These are phyloP conservation scores for Oryzias melastigma DNA, from an alignment of 2,113 vertebrate genomes.

Conservation along the genomic window DNA sequence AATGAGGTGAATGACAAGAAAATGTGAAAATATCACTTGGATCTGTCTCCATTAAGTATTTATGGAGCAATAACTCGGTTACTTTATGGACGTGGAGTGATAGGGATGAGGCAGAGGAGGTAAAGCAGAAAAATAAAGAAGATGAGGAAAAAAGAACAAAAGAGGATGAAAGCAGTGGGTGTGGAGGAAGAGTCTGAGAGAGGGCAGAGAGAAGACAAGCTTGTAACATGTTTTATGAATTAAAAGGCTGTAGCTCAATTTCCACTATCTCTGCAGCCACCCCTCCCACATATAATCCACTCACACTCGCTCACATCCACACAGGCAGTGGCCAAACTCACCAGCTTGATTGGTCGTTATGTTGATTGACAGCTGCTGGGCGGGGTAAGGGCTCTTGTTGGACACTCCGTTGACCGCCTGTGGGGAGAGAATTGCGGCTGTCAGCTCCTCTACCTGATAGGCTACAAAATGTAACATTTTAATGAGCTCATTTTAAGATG, in stretches of 20 bases:
- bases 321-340: constrained; percentile 68
- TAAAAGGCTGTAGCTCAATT: constrained; percentile 65
- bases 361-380: constrained; percentile 93
- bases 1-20: constrained; percentile 53
- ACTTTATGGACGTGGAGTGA: constrained; percentile 61
- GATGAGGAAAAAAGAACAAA: constrained; percentile 10
- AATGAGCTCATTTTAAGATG: too few relatives aligned
- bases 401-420: constrained; percentile 95
- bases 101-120: constrained; percentile 12
- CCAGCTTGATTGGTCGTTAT: constrained; percentile 98
- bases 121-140: constrained; percentile 14
- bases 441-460: constrained; percentile 6
- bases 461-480: too few relatives aligned
- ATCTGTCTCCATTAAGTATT: constrained; percentile 65
- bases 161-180: constrained; percentile 41
- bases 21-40: constrained; percentile 57
- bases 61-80: constrained; percentile 60
- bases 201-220: constrained; percentile 47
- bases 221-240: constrained; percentile 70
- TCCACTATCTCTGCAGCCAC: constrained; percentile 59
- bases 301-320: constrained; percentile 17
- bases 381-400: constrained; percentile 92
- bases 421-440: constrained; percentile 25
- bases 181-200: constrained; percentile 3
- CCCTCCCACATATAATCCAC: constrained; percentile 44